phyloP scores from a whole-genome alignment of 2,888 invertebrate genomes.

The Mythimna albipuncta region DNA sequence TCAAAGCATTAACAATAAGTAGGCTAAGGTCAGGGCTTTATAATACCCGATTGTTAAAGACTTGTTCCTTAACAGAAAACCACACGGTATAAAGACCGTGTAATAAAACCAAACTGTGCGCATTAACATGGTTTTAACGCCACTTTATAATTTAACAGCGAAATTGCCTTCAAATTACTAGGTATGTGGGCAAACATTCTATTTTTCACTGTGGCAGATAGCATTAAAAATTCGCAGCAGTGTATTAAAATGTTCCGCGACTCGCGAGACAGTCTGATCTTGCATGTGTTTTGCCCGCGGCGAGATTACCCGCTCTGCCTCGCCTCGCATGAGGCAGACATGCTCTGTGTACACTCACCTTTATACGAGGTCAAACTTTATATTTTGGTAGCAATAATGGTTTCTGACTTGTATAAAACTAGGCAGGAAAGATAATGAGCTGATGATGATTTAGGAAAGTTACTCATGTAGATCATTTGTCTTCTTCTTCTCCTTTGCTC shows the following conservation, averaged over 20 bases:
- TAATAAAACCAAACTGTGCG: conserved; percentile 9
- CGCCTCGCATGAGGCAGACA: conserved; percentile 12
- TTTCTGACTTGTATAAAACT: conserved; percentile 22
- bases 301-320: conserved; percentile 14
- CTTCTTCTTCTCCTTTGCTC: too few relatives aligned
- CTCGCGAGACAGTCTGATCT: conserved; percentile 16
- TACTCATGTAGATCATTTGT: background rate
- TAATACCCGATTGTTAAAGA: background rate
- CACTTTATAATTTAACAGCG: conserved; percentile 31
- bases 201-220: conserved; percentile 23
- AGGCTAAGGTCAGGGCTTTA: background rate
- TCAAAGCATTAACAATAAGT: background rate
- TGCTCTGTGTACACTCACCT: conserved; percentile 28
- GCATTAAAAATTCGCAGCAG: conserved; percentile 52
- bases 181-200: conserved; percentile 28
- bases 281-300: conserved; percentile 45
- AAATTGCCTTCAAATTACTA: conserved; percentile 41
- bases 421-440: background rate
- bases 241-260: conserved; percentile 26
- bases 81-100: background rate
- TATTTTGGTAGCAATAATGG: conserved; percentile 23
- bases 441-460: background rate
- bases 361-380: conserved; percentile 42
- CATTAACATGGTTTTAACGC: conserved; percentile 39
- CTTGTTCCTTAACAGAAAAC: conserved; percentile 1